Conservation (phyloP, 2,113 vertebrate genomes). For the Baryphthengus martii region DNA sequence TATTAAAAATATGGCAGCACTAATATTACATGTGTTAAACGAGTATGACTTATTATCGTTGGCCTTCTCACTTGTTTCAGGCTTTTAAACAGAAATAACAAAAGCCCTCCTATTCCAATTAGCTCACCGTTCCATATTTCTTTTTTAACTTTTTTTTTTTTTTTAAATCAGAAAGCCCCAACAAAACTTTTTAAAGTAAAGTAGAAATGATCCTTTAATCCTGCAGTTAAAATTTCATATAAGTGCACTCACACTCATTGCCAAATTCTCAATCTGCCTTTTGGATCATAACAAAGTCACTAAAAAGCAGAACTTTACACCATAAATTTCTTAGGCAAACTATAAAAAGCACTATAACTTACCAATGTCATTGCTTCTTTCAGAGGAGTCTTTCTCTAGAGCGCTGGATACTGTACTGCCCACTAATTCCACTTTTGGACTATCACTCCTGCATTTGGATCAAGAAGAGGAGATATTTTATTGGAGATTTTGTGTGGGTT, state of each 20-base stretch:
- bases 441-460: constrained; percentile 87
- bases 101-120: neutral
- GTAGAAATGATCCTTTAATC: neutral
- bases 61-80: neutral
- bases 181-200: neutral
- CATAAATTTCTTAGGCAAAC: constrained; percentile 10
- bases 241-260: neutral
- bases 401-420: constrained; percentile 72
- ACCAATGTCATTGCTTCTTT: constrained; percentile 91
- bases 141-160: neutral
- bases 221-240: neutral
- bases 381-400: constrained; percentile 85
- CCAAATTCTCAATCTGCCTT: neutral
- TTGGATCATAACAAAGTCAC: neutral
- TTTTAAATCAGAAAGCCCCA: neutral
- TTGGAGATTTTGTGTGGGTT: neutral
- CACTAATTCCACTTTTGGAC: constrained; percentile 87
- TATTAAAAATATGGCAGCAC: neutral
- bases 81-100: neutral
- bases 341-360: constrained; percentile 71
- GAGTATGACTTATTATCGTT: neutral
- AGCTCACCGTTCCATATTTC: neutral
- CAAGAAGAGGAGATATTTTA: constrained; percentile 53
- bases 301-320: neutral
- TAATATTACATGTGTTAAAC: neutral